phyloP scores from a whole-genome alignment of 2,797 vertebrate genomes.

The Sebastes kiyomatsui region DNA sequence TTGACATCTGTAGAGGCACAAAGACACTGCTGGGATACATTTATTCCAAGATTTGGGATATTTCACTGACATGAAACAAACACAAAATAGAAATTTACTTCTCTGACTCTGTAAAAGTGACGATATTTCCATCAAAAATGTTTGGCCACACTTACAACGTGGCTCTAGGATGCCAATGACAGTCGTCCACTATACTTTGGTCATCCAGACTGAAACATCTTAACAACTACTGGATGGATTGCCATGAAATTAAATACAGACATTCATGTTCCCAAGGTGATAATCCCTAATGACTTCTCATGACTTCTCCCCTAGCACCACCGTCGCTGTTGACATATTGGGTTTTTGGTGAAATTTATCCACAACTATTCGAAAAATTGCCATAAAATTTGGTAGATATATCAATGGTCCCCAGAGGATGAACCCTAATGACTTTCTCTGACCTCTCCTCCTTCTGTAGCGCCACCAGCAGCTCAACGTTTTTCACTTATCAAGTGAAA shows the following conservation, averaged over 20 bases:
- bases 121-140: not conserved
- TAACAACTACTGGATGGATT: not conserved
- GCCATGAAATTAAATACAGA: not conserved
- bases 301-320: not conserved
- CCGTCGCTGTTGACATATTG: not conserved
- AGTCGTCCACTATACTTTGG: not conserved
- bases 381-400: not conserved
- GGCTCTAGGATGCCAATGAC: not conserved
- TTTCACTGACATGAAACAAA: not conserved
- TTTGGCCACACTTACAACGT: not conserved
- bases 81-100: not conserved
- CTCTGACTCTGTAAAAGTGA: not conserved
- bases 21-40: not conserved
- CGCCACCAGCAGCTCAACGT: not conserved
- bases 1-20: constrained; percentile 6
- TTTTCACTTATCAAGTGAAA: not conserved
- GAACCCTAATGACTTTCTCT: not conserved
- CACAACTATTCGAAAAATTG: not conserved
- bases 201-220: not conserved
- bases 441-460: not conserved
- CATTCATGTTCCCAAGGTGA: not conserved
- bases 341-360: not conserved
- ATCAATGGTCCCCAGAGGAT: not conserved
- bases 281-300: not conserved
- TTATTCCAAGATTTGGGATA: not conserved